Percentiles rank a stretch among this genome's conserved stretches.
phyloP scores from a whole-genome alignment of 35 echinoderm and acorn worm species.

The Stichopus chloronotus region DNA sequence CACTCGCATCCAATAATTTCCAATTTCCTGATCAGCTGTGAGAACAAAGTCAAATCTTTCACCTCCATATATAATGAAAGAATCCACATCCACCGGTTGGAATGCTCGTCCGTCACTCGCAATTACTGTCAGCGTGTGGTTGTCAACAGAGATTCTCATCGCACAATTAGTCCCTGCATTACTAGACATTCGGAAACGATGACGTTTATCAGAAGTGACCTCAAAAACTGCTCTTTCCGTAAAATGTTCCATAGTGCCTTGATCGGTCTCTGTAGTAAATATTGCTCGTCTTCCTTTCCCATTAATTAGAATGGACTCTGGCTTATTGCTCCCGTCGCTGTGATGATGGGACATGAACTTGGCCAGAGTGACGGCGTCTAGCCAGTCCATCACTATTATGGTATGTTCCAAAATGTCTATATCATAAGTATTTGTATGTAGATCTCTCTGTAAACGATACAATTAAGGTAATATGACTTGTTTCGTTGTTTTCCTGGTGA shows the following conservation, averaged over 20 bases:
- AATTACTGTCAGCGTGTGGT: slow-evolving; percentile 76
- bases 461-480: background rate
- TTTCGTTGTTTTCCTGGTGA: too few relatives aligned
- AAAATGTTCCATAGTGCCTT: background rate
- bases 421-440: slow-evolving; percentile 65
- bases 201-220: slow-evolving; percentile 44
- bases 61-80: slow-evolving; percentile 76
- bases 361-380: slow-evolving; percentile 69
- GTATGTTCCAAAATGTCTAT: slow-evolving; percentile 83
- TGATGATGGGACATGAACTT: slow-evolving; percentile 87
- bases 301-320: slow-evolving; percentile 90
- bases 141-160: slow-evolving; percentile 78
- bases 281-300: slow-evolving; percentile 73
- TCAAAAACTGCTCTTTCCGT: slow-evolving; percentile 35
- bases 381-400: slow-evolving; percentile 79
- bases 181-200: slow-evolving; percentile 80
- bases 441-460: slow-evolving; percentile 18
- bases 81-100: slow-evolving; percentile 58
- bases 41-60: slow-evolving; percentile 77
- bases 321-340: slow-evolving; percentile 81
- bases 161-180: slow-evolving; percentile 83
- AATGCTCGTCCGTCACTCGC: slow-evolving; percentile 80
- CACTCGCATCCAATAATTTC: slow-evolving; percentile 85
- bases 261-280: background rate
- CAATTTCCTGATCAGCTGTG: slow-evolving; percentile 48